Evolutionary conservation across 2,888 invertebrate genomes (phyloP), one percentile per base, ranked within the genome.

Genomic region (Saturnia japonica): DNA sequence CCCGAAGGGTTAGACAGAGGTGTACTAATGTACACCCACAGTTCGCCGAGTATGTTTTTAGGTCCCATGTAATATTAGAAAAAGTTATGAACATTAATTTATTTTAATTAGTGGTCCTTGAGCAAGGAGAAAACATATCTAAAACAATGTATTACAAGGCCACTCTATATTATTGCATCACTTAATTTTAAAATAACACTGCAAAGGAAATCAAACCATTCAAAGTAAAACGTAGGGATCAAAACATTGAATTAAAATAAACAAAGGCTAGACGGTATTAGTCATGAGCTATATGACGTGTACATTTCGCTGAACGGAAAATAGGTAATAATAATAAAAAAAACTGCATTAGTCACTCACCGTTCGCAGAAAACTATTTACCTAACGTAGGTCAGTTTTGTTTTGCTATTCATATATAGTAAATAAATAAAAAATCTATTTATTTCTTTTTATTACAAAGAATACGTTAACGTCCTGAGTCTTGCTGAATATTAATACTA

Each of bases 361-460:
- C 25, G 25, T 70, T 51, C 34, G 25, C 28, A 74, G 79, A 76
- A 76, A 78, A 77, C 62, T 72, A 71, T 78, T 79, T 75, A 76
- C 70, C 71, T 79, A 75, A 79, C 68, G 75, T 72, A 80, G 82
- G 84, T 84, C 83, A 82, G 75, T 76, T 73, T 76, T 75, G 72
- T 71, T 69, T 72, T 69, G 70, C 43, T 47, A 57, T 34, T 47
- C 25, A 57, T 12, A 25, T 57, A 57, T 25, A 2, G 47, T 57
- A 57, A 57, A 57, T 25, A 57, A 57, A 57, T 11, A 51, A 12
- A 57, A 9, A 12, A 22, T 25, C 34, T 4, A 6, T 34, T 34
- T 34, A 34, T 34, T 34, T 34, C 34, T 34, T 34, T 34, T 34
- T 34, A 34, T 4, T 34, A 34, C 34, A 34, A 34, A 34, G 34